These are phyloP conservation scores for Oxyruncus cristatus DNA, from an alignment of 2,113 vertebrate species.

Conservation along the genomic window DNA sequence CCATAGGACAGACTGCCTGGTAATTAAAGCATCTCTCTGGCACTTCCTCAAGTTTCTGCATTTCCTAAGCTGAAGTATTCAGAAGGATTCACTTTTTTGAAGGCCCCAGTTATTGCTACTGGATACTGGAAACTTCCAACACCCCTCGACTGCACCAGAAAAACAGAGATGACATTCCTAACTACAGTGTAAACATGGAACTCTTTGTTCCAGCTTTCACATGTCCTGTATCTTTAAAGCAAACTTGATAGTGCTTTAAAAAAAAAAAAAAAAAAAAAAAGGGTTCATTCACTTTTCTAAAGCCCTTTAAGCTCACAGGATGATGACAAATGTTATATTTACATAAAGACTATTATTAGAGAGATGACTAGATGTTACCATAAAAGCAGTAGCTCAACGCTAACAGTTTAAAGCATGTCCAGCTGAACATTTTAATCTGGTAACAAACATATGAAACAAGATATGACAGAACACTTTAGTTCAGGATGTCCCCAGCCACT, in stretches of 20 bases:
- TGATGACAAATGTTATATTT: background rate
- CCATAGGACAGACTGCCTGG: conserved; percentile 31
- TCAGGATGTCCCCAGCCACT: background rate
- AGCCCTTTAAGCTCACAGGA: background rate
- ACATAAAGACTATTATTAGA: conserved; percentile 5
- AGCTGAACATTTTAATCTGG: background rate
- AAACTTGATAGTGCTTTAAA: background rate
- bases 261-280: background rate
- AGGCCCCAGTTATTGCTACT: background rate
- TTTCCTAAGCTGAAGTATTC: background rate
- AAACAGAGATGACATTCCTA: background rate
- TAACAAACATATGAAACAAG: background rate
- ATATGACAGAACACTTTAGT: background rate
- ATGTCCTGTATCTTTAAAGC: background rate
- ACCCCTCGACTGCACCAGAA: background rate
- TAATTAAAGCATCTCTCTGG: conserved; percentile 14
- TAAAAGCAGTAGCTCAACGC: background rate
- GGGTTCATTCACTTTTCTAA: background rate
- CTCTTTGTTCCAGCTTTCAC: background rate
- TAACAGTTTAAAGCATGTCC: background rate
- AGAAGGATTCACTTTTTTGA: background rate
- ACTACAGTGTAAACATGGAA: background rate
- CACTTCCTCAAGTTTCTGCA: background rate
- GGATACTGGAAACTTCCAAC: background rate
- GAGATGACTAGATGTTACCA: background rate